Percentiles rank a stretch among this genome's conserved stretches.
Evolutionary conservation across 2,797 vertebrate genomes (phyloP).

Genomic region (Melanotaenia trifasciata): DNA sequence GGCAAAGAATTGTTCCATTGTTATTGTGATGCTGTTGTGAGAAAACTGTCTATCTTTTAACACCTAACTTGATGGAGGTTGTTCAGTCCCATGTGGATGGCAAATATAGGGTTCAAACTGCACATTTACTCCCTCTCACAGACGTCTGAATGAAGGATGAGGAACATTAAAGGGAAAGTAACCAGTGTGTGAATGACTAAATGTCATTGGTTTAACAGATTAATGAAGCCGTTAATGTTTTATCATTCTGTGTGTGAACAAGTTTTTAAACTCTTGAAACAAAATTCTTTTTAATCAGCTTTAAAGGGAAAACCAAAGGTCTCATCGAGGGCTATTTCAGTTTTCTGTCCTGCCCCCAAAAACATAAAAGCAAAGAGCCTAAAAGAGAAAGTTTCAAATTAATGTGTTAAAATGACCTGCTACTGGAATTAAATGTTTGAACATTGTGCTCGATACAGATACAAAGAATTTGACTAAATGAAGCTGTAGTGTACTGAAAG

Average conservation of each 20-base stretch:
- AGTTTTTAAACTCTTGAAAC: no score
- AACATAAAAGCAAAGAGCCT: background rate
- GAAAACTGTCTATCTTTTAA: no score
- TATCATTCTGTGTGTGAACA: no score
- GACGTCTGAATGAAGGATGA: background rate
- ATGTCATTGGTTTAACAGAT: no score
- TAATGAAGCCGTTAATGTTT: background rate
- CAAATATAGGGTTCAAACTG: background rate
- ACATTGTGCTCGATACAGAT: conserved; percentile 35
- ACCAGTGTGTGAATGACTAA: background rate
- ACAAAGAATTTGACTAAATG: background rate
- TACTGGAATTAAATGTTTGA: conserved; percentile 28
- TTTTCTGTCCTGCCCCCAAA: background rate
- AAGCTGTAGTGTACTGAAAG: background rate
- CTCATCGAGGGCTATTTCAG: no score
- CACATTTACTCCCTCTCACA: background rate
- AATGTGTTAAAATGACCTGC: conserved; percentile 17
- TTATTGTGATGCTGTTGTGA: no score
- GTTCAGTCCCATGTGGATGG: no score
- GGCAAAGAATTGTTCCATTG: no score
- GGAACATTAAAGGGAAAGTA: background rate
- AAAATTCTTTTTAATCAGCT: no score
- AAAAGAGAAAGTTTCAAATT: background rate
- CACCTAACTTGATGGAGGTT: no score
- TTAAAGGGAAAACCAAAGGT: no score